Conservation (phyloP, 2,888 invertebrate genomes). For the Epirrhoe tristata region DNA sequence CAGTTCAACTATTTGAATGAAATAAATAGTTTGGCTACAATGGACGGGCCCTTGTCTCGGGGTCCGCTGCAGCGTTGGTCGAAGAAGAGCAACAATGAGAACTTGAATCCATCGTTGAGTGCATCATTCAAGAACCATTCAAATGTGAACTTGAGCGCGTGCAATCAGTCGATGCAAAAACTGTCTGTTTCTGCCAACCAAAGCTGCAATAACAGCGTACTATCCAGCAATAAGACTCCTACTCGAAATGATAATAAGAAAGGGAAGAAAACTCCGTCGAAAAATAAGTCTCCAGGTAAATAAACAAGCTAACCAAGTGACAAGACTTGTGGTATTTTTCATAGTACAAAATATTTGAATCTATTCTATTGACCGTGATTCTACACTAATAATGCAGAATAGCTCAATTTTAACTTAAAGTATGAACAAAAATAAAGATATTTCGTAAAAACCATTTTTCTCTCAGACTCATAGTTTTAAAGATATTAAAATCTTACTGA, state of each 20-base stretch:
- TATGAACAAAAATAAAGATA: no score
- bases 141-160: constrained; percentile 84
- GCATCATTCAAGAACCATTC: constrained; percentile 76
- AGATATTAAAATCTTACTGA: no score
- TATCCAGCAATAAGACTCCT: constrained; percentile 85
- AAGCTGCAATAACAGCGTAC: constrained; percentile 82
- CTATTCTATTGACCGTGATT: not conserved
- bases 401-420: no score
- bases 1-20: constrained; percentile 93
- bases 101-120: constrained; percentile 78
- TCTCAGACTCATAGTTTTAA: no score
- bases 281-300: constrained; percentile 88
- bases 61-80: constrained; percentile 93
- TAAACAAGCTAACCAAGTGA: constrained; percentile 5
- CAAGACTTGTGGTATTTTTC: constrained; percentile 4
- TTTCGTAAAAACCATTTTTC: no score
- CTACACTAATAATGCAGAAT: not conserved
- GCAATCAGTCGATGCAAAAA: constrained; percentile 88
- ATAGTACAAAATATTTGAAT: not conserved
- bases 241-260: constrained; percentile 81
- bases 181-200: constrained; percentile 86
- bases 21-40: constrained; percentile 89
- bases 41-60: constrained; percentile 92
- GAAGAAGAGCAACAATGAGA: constrained; percentile 88
- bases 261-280: constrained; percentile 88